phyloP scores from a whole-genome alignment of 2,113 vertebrate species.

The Macrotis lagotis region DNA sequence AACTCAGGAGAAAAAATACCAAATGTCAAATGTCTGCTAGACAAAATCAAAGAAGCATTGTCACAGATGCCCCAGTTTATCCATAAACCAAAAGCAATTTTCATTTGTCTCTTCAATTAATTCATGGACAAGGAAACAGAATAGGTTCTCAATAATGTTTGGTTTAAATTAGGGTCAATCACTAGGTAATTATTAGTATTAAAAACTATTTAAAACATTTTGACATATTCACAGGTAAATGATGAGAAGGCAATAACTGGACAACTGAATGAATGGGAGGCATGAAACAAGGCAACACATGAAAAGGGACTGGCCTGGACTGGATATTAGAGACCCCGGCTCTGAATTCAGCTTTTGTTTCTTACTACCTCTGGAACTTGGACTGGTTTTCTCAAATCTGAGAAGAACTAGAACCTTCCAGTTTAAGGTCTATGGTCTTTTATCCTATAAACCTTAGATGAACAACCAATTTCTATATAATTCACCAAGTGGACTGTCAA shows the following conservation, averaged over 20 bases:
- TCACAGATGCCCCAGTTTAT: not conserved
- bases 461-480: not conserved
- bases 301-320: not conserved
- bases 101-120: not conserved
- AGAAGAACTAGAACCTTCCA: not conserved
- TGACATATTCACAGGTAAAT: not conserved
- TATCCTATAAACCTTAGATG: not conserved
- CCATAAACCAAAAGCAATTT: constrained; percentile 26
- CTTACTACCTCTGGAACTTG: not conserved
- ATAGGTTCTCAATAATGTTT: constrained; percentile 23
- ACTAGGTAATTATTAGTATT: not conserved
- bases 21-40: not conserved
- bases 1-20: constrained; percentile 3
- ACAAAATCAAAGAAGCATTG: constrained; percentile 17
- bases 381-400: not conserved
- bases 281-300: not conserved
- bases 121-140: constrained; percentile 33
- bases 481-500: not conserved
- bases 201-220: constrained; percentile 36
- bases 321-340: not conserved
- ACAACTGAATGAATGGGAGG: not conserved
- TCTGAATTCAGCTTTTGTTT: not conserved
- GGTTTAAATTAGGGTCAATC: constrained; percentile 6
- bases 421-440: not conserved
- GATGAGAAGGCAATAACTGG: not conserved